These are phyloP conservation scores for Podabrus alpinus DNA, from an alignment of 2,888 invertebrate genomes.

Conservation along the genomic window DNA sequence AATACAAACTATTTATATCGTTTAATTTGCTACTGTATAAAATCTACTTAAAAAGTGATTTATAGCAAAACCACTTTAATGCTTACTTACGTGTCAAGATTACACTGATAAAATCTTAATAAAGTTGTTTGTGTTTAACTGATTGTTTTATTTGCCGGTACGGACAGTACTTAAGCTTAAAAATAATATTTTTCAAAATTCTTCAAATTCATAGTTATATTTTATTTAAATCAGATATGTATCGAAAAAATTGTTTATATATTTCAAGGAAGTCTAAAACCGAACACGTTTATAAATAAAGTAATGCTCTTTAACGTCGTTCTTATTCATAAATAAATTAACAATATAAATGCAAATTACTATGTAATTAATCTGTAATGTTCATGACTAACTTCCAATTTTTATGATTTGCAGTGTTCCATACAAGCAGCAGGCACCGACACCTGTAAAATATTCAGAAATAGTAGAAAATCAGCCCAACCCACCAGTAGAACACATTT, in stretches of 20 bases:
- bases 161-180: too few relatives aligned
- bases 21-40: too few relatives aligned
- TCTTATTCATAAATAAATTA: too few relatives aligned
- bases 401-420: slow-evolving; percentile 31
- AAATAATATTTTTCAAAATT: not conserved
- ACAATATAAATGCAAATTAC: not conserved
- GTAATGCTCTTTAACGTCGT: too few relatives aligned
- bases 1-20: too few relatives aligned
- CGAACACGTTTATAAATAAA: too few relatives aligned
- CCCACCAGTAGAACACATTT: slow-evolving; percentile 37
- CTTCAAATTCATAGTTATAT: not conserved
- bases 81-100: not conserved
- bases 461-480: slow-evolving; percentile 40
- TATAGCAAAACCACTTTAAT: not conserved
- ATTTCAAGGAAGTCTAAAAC: not conserved
- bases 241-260: not conserved
- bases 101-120: too few relatives aligned
- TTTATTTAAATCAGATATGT: too few relatives aligned
- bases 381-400: not conserved
- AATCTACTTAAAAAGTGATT: not conserved
- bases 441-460: slow-evolving; percentile 52
- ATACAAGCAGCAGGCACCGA: slow-evolving; percentile 33
- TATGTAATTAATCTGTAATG: not conserved
- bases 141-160: too few relatives aligned
- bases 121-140: too few relatives aligned